Evolutionary conservation across 2,888 invertebrate genomes (phyloP).

Genomic region (Iphiclides podalirius): DNA sequence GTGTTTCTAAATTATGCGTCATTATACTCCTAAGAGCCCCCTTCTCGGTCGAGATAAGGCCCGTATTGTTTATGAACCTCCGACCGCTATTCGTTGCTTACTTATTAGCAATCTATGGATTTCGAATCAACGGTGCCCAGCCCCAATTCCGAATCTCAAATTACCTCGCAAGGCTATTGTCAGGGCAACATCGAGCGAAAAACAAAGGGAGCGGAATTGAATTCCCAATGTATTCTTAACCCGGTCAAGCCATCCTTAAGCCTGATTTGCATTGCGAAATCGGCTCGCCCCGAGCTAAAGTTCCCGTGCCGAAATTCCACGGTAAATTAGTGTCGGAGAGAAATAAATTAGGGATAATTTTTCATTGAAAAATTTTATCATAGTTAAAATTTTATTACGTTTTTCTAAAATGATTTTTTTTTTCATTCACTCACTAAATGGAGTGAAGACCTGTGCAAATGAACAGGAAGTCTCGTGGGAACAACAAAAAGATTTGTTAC

Average conservation of each 20-base stretch:
- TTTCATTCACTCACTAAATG: too few species aligned
- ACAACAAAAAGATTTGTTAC: too few species aligned
- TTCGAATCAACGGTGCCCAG: slow-evolving; percentile 8
- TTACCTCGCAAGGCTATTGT: slow-evolving; percentile 4
- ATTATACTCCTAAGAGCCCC: neutral
- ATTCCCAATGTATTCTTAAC: slow-evolving; percentile 12
- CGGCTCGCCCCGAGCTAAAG: neutral
- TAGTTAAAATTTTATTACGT: slow-evolving; percentile 20
- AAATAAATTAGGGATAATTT: slow-evolving; percentile 5
- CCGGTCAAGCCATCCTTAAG: slow-evolving; percentile 16
- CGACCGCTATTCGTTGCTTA: slow-evolving; percentile 3
- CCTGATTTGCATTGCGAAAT: slow-evolving; percentile 17
- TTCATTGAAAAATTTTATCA: slow-evolving; percentile 15
- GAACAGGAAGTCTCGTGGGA: too few species aligned
- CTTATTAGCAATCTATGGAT: slow-evolving; percentile 15
- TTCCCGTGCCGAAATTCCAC: neutral
- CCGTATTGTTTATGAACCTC: slow-evolving; percentile 1
- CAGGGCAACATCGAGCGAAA: slow-evolving; percentile 10
- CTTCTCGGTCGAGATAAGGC: neutral
- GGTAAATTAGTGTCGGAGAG: slow-evolving; percentile 1
- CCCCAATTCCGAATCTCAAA: slow-evolving; percentile 17
- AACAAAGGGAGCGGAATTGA: slow-evolving; percentile 11
- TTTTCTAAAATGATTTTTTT: slow-evolving; percentile 17
- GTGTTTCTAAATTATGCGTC: neutral
- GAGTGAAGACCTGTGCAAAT: too few species aligned